These are phyloP conservation scores for Sinocyclocheilus rhinocerous DNA, from an alignment of 2,113 vertebrate genomes.

Conservation along the genomic window DNA sequence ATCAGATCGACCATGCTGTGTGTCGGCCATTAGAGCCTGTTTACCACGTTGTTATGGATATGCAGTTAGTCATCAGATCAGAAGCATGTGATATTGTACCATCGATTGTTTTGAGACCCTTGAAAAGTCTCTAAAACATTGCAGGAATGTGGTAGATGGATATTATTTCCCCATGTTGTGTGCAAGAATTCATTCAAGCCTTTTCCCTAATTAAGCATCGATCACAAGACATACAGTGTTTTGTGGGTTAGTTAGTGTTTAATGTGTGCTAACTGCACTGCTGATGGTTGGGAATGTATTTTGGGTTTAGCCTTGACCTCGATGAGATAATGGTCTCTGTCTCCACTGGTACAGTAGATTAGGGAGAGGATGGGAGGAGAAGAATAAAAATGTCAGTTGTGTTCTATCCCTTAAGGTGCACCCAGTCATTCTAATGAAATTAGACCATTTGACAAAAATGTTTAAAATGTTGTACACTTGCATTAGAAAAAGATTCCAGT, in stretches of 20 bases:
- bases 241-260: neutral
- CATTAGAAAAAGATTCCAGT: neutral
- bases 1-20: slow-evolving; percentile 22
- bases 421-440: neutral
- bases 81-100: slow-evolving; percentile 2
- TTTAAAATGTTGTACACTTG: neutral
- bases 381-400: neutral
- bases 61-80: slow-evolving; percentile 19
- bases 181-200: neutral
- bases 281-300: slow-evolving; percentile 1
- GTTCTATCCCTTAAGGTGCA: slow-evolving; percentile 2
- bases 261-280: neutral
- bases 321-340: slow-evolving; percentile 41
- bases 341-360: slow-evolving; percentile 26
- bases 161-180: neutral
- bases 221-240: neutral
- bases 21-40: slow-evolving; percentile 2
- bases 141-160: neutral
- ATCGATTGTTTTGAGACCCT: neutral
- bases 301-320: slow-evolving; percentile 38
- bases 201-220: slow-evolving; percentile 13
- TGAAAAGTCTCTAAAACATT: neutral
- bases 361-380: slow-evolving; percentile 4
- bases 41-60: neutral
- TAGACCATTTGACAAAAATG: neutral